phyloP scores from a whole-genome alignment of 2,888 invertebrate species.

The Ommatoiulus sabulosus region DNA sequence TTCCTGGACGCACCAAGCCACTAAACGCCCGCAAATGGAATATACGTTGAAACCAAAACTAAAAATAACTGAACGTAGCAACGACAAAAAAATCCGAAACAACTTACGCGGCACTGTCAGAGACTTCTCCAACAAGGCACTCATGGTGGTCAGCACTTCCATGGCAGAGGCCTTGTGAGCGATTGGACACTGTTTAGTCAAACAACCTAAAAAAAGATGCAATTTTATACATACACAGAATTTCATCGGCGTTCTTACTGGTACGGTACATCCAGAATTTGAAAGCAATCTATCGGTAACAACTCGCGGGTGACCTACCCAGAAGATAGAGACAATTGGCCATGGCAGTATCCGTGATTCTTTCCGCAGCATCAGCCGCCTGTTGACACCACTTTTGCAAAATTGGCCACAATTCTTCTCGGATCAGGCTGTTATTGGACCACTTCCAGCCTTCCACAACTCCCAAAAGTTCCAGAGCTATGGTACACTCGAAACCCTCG shows the following conservation, averaged over 20 bases:
- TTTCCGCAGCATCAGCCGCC: neutral
- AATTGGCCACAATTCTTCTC: constrained; percentile 51
- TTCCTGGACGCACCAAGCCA: constrained; percentile 49
- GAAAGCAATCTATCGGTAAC: too few relatives aligned
- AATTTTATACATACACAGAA: too few relatives aligned
- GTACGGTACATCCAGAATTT: too few relatives aligned
- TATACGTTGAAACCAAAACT: neutral
- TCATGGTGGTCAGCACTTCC: constrained; percentile 20
- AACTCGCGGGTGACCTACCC: neutral
- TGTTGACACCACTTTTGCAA: constrained; percentile 37
- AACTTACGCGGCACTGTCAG: constrained; percentile 21
- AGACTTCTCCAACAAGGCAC: constrained; percentile 47
- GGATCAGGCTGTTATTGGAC: constrained; percentile 31
- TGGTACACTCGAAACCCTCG: neutral
- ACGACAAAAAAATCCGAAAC: neutral
- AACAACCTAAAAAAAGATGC: constrained; percentile 27
- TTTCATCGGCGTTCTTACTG: too few relatives aligned
- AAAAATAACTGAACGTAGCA: too few relatives aligned
- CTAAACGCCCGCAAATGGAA: neutral
- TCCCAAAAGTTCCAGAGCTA: constrained; percentile 39
- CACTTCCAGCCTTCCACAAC: constrained; percentile 37
- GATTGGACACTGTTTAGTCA: neutral
- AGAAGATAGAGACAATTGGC: constrained; percentile 28
- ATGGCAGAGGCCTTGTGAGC: neutral
- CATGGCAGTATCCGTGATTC: neutral